These are phyloP conservation scores for Drosophila lacteicornis DNA, from an alignment of 1,140 invertebrate species.

Conservation along the genomic window DNA sequence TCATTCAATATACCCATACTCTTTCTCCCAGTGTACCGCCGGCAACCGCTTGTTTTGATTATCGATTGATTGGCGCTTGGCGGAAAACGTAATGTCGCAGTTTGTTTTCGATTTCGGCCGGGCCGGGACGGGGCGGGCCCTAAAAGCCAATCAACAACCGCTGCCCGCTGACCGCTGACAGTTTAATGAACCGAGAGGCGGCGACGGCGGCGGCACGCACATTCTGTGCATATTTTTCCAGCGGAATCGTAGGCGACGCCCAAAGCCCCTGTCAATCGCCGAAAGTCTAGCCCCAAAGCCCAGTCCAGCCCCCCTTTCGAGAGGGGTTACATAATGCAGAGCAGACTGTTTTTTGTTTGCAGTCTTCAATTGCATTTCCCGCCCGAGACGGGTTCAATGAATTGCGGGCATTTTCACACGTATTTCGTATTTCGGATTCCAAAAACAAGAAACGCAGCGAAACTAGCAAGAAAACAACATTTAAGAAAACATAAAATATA, in stretches of 20 bases:
- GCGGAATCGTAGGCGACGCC: constrained; percentile 32
- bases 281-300: neutral
- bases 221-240: constrained; percentile 63
- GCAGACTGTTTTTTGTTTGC: constrained; percentile 33
- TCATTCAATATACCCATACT: neutral
- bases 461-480: constrained; percentile 12
- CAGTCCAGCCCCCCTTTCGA: constrained; percentile 11
- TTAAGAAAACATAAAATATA: constrained; percentile 2
- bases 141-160: constrained; percentile 37
- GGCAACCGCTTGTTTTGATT: constrained; percentile 33
- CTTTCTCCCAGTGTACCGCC: neutral
- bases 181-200: constrained; percentile 56
- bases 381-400: constrained; percentile 64
- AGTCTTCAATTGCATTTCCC: constrained; percentile 10
- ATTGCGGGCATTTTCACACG: constrained; percentile 71
- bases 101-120: constrained; percentile 65
- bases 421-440: constrained; percentile 11
- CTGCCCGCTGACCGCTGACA: constrained; percentile 19
- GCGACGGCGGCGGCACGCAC: constrained; percentile 36
- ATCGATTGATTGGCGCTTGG: constrained; percentile 13
- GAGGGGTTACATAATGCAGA: constrained; percentile 57
- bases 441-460: constrained; percentile 6
- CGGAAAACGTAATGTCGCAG: constrained; percentile 65
- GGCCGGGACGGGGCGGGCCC: constrained; percentile 45
- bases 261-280: neutral